Percentiles rank a stretch among this genome's conserved stretches.
phyloP scores from a whole-genome alignment of 2,888 invertebrate species.

The Acrobeloides nanus region DNA sequence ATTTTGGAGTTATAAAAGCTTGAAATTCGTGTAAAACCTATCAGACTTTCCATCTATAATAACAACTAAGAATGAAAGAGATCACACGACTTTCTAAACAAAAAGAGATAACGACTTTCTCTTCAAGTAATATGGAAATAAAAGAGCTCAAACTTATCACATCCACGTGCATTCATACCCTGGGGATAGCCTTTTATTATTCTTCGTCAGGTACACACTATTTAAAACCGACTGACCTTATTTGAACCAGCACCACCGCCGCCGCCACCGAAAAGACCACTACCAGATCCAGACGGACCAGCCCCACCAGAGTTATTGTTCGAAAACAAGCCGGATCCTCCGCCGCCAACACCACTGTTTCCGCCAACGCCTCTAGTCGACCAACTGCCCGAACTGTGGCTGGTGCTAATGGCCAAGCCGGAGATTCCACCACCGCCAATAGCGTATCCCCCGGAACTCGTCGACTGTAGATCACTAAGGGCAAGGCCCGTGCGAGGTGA shows the following conservation, averaged over 20 bases:
- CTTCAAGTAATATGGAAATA: no score
- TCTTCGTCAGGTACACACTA: constrained; percentile 3
- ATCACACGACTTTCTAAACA: no score
- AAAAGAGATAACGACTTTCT: no score
- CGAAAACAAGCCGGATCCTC: constrained; percentile 1
- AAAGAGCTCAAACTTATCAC: constrained; percentile 5
- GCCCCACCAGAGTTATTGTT: constrained; percentile 41
- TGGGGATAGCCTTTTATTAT: no score
- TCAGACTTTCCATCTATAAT: no score
- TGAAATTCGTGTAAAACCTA: no score
- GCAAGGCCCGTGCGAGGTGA: constrained; percentile 52
- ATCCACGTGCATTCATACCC: no score
- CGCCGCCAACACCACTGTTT: constrained; percentile 24
- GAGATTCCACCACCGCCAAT: constrained; percentile 36
- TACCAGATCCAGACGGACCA: no score
- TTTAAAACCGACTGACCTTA: constrained; percentile 1
- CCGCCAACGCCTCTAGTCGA: constrained; percentile 30
- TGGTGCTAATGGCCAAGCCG: constrained; percentile 25
- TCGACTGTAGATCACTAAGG: constrained; percentile 49
- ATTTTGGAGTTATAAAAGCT: no score
- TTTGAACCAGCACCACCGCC: constrained; percentile 22
- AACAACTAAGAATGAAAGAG: no score
- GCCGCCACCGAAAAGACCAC: constrained; percentile 14
- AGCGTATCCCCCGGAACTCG: constrained; percentile 27
- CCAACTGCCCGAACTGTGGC: constrained; percentile 23